These are phyloP conservation scores for Campylomormyrus tamandua DNA, from an alignment of 2,113 vertebrate species.

Conservation along the genomic window DNA sequence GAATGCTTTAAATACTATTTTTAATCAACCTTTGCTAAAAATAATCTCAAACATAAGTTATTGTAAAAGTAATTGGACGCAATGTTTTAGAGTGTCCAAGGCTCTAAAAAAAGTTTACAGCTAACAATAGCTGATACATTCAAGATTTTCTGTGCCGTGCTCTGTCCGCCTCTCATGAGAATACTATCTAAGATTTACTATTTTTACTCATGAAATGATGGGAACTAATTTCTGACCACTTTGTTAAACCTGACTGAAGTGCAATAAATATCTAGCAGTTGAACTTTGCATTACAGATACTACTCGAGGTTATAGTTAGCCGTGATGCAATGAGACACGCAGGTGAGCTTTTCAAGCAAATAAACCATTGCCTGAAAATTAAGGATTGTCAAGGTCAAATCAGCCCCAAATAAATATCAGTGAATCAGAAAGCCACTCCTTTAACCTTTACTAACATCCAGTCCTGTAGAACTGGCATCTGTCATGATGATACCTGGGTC, in stretches of 20 bases:
- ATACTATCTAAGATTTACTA: not conserved
- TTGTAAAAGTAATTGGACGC: not conserved
- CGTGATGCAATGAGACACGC: not conserved
- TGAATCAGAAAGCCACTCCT: not conserved
- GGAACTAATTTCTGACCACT: not conserved
- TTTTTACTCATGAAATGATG: not conserved
- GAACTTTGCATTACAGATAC: not conserved
- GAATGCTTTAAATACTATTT: not conserved
- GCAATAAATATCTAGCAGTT: not conserved
- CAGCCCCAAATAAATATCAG: not conserved
- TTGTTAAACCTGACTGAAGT: not conserved
- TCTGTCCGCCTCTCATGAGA: not conserved
- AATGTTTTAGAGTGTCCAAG: not conserved
- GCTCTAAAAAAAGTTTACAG: not conserved
- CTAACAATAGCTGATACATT: not conserved
- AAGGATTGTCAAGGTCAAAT: not conserved
- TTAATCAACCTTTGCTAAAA: not conserved
- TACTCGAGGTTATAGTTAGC: not conserved
- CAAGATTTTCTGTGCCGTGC: not conserved
- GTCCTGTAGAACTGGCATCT: not conserved
- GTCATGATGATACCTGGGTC: not conserved
- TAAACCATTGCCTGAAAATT: not conserved
- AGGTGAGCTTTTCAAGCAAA: not conserved
- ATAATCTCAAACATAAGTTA: not conserved
- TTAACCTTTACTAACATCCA: not conserved